A percentile compares a stretch with the other conserved stretches of the same genome.
These are phyloP conservation scores for Orthosia incerta DNA, from an alignment of 2,888 invertebrate species.

Conservation along the genomic window DNA sequence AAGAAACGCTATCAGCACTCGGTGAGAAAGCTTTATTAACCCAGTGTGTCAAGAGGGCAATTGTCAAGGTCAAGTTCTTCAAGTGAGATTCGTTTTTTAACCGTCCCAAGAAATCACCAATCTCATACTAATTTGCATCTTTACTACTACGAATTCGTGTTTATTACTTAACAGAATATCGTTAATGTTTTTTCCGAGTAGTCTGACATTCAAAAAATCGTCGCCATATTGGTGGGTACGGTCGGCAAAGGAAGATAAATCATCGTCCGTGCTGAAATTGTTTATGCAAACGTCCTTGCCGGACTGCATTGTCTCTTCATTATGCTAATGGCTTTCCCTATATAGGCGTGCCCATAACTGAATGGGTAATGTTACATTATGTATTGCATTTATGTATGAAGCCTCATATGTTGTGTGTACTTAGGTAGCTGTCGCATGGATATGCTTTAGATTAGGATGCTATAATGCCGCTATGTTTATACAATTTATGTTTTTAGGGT, in stretches of 20 bases:
- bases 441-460: conserved; percentile 7
- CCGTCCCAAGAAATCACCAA: conserved; percentile 20
- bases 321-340: conserved; percentile 74
- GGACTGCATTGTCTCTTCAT: conserved; percentile 70
- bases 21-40: conserved; percentile 27
- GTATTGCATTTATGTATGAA: conserved; percentile 31
- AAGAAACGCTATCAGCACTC: background rate
- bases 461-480: no score
- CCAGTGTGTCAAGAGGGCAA: conserved; percentile 30
- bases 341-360: conserved; percentile 64
- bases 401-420: conserved; percentile 23
- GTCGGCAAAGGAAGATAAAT: conserved; percentile 65
- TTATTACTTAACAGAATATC: conserved; percentile 57
- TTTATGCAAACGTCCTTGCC: conserved; percentile 76
- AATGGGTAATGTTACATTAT: conserved; percentile 54
- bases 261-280: conserved; percentile 67
- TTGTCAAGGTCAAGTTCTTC: conserved; percentile 38
- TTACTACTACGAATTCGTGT: conserved; percentile 44
- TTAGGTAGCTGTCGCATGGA: conserved; percentile 3
- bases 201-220: conserved; percentile 48
- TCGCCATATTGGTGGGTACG: conserved; percentile 44
- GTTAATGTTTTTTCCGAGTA: conserved; percentile 64
- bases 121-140: conserved; percentile 39
- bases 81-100: conserved; percentile 13
- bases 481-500: no score